A percentile compares a stretch with the other conserved stretches of the same genome.
Evolutionary conservation across 2,888 invertebrate species (phyloP).

Genomic region (Lumbricus terrestris): DNA sequence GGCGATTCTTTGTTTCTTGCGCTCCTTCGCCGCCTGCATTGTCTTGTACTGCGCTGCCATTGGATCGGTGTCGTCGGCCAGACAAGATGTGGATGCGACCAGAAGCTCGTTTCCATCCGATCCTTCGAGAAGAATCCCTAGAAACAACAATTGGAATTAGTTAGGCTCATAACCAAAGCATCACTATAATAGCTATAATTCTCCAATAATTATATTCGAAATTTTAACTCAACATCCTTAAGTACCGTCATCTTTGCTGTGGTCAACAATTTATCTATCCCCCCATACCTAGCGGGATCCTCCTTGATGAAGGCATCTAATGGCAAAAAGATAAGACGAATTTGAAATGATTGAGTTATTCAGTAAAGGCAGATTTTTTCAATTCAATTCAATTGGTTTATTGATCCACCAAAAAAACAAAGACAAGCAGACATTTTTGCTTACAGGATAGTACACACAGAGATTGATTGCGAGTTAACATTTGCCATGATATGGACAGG

Average conservation of each 20-base stretch:
- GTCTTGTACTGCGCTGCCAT: neutral
- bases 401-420: too few relatives aligned
- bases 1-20: neutral
- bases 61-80: neutral
- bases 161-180: neutral
- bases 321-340: neutral
- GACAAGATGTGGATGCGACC: neutral
- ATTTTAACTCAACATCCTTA: too few relatives aligned
- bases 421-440: too few relatives aligned
- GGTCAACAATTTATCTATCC: too few relatives aligned
- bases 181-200: neutral
- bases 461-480: too few relatives aligned
- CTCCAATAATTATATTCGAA: too few relatives aligned
- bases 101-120: neutral
- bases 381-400: too few relatives aligned
- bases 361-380: too few relatives aligned
- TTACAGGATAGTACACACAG: too few relatives aligned
- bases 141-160: neutral
- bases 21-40: neutral
- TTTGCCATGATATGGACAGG: too few relatives aligned
- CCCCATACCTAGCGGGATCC: too few relatives aligned
- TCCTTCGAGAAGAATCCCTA: neutral
- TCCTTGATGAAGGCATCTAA: neutral
- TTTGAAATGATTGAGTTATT: neutral
- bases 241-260: too few relatives aligned